A percentile compares a stretch with the other conserved stretches of the same genome.
phyloP scores from a whole-genome alignment of 2,113 vertebrate species.

The Taxidea taxus region DNA sequence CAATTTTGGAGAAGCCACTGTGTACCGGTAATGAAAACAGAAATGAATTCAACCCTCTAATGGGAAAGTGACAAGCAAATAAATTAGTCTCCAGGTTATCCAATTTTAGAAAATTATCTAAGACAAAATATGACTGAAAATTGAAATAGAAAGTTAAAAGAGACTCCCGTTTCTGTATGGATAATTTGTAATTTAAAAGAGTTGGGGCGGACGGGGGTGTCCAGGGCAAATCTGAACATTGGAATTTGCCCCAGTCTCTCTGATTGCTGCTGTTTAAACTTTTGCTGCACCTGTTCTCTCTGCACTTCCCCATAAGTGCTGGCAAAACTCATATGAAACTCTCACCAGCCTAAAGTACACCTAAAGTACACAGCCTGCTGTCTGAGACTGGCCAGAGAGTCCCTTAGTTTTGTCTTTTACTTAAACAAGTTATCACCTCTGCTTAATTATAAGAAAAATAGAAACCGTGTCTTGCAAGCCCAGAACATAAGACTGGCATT shows the following conservation, averaged over 20 bases:
- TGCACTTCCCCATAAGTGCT: background rate
- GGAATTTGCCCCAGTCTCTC: background rate
- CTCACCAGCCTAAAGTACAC: no score
- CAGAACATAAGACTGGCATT: background rate
- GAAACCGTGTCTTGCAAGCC: background rate
- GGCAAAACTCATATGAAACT: background rate
- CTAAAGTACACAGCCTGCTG: background rate
- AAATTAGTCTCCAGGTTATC: constrained; percentile 52
- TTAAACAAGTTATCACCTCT: background rate
- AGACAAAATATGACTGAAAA: constrained; percentile 17
- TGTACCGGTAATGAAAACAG: constrained; percentile 43
- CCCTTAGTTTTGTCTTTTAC: background rate
- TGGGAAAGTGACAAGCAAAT: constrained; percentile 54
- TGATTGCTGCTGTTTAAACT: background rate
- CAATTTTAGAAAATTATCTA: constrained; percentile 47
- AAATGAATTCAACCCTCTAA: constrained; percentile 57
- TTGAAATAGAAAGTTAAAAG: background rate
- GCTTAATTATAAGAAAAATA: background rate
- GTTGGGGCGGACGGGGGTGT: background rate
- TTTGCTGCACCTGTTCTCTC: background rate
- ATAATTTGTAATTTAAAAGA: background rate
- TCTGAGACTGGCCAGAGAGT: background rate
- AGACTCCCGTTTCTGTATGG: background rate
- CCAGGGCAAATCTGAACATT: background rate
- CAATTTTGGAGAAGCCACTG: constrained; percentile 42